These are phyloP conservation scores for Meandrina meandrites DNA, from an alignment of 92 coral and sea anemone genomes.

Conservation along the genomic window DNA sequence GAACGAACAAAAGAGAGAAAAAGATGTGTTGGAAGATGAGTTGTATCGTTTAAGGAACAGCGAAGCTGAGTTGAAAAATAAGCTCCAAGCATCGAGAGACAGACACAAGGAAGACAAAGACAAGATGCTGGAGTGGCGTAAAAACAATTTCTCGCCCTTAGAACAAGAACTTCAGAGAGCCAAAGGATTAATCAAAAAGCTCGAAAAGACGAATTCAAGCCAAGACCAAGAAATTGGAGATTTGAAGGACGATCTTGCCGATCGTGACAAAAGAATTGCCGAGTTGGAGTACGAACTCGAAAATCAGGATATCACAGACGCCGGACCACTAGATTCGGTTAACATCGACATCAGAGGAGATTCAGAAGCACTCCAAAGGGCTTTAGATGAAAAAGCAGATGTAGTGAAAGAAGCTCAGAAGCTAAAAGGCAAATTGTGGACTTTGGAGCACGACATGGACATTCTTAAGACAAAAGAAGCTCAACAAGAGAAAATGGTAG, in stretches of 20 bases:
- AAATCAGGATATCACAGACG: conserved; percentile 58
- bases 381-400: conserved; percentile 58
- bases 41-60: conserved; percentile 62
- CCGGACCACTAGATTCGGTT: conserved; percentile 2
- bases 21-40: conserved; percentile 68
- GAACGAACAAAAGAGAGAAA: conserved; percentile 68
- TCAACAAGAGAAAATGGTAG: conserved; percentile 64
- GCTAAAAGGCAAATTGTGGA: conserved; percentile 68
- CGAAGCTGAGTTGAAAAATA: conserved; percentile 69
- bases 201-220: conserved; percentile 51
- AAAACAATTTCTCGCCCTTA: conserved; percentile 60
- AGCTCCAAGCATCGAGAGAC: conserved; percentile 73
- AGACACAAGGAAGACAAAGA: conserved; percentile 83
- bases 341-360: conserved; percentile 33
- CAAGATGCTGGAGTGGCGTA: conserved; percentile 77
- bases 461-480: conserved; percentile 61
- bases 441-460: conserved; percentile 75
- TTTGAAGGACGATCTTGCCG: conserved; percentile 72
- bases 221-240: conserved; percentile 67
- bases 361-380: conserved; percentile 63
- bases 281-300: conserved; percentile 72
- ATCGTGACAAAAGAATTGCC: conserved; percentile 61
- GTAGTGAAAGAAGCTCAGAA: conserved; percentile 73
- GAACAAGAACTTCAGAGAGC: conserved; percentile 77
- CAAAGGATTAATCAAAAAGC: conserved; percentile 54